Evolutionary conservation across 92 coral and sea anemone genomes (phyloP).

Genomic region (Porites rus): DNA sequence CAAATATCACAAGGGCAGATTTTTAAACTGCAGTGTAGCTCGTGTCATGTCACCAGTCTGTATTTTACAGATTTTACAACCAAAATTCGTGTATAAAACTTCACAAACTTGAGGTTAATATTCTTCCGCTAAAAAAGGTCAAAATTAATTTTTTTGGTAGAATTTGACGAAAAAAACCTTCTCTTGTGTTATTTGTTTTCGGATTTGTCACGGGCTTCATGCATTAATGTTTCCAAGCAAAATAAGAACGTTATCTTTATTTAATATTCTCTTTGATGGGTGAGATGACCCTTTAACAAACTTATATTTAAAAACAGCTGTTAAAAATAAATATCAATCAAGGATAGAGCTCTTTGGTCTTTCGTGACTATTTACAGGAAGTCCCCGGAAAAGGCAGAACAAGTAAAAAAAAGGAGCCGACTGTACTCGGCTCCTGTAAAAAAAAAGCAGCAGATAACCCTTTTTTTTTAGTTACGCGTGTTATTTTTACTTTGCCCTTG

Average conservation of each 20-base stretch:
- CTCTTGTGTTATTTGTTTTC: too few species aligned
- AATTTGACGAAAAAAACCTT: not conserved
- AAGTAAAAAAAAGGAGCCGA: not conserved
- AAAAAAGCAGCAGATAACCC: not conserved
- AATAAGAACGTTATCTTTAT: not conserved
- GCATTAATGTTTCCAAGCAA: too few species aligned
- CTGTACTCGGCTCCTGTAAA: too few species aligned
- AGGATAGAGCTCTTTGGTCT: not conserved
- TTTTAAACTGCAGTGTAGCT: not conserved
- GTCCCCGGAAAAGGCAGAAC: not conserved
- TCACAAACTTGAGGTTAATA: not conserved
- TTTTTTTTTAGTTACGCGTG: not conserved
- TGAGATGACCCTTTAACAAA: too few species aligned
- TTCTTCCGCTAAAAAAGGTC: not conserved
- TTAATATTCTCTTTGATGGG: not conserved
- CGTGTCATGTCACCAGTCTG: not conserved
- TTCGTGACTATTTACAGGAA: slow-evolving; percentile 1
- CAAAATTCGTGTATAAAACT: too few species aligned
- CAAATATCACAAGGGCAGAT: slow-evolving; percentile 5
- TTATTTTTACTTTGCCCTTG: not conserved
- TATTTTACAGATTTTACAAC: not conserved
- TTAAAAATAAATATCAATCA: too few species aligned
- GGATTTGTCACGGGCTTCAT: not conserved
- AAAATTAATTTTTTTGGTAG: not conserved
- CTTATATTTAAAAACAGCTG: too few species aligned